Evolutionary conservation across 2,797 vertebrate species (phyloP), one percentile per base, ranked within the genome.

Genomic region (Peromyscus aztecus): DNA sequence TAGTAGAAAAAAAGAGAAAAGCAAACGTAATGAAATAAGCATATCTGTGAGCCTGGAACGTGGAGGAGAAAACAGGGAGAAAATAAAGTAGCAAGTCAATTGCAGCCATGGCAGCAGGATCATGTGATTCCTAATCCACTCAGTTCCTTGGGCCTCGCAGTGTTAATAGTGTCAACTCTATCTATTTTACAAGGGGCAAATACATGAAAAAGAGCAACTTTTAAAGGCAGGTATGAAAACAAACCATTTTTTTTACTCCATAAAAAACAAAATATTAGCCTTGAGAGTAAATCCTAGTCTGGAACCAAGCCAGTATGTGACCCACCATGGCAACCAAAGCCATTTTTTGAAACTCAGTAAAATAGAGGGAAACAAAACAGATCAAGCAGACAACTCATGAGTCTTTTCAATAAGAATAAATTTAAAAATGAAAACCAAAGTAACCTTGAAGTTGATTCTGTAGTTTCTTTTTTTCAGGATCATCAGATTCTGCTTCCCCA

Each of bases 381-480:
- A 81, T 94, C 27, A 95, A 94, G 78, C 2, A 90, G 71, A 75
- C 10, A 73, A 59, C 13, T 63, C 91, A n/a, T 11, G 27, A 94
- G 21, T 76, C 80, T 57, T 85, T 92, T 92, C 75, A 65, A 90
- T 77, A 61, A 97, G 86, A 92, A 77, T 27, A 19, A 93, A 95
- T 96, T 91, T 94, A 97, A 97, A 65, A 96, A 14, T 12, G 91
- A 96, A 95, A 93, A 97, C 95, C 76, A 97, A 94, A 97, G 90
- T 98, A 98, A 99, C 99, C 99, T 99, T 99, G 99, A 97, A 99
- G 99, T 93, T 99, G 99, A 98, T 99, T 99, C 98, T 99, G 99
- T 91, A 99, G 99, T 97, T 99, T 99, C 99, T 99, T 99, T 98
- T 99, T 99, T 98, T 99, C 99, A 91, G 99, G 99, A 97, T 99